Percentiles rank a stretch among this genome's conserved stretches.
Conservation (phyloP, 2,113 vertebrate genomes). For the Trematomus loennbergii region DNA sequence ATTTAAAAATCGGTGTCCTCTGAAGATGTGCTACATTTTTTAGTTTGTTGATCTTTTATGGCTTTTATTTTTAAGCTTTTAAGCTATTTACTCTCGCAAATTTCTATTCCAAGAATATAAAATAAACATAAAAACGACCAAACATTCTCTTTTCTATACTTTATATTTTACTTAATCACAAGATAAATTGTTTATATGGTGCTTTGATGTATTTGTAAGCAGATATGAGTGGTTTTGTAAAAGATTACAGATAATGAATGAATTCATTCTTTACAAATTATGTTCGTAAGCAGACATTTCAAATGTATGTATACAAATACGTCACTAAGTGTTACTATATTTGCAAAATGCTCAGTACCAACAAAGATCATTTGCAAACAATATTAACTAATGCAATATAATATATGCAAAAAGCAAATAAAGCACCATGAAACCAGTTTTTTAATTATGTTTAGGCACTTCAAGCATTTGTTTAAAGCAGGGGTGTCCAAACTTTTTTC, state of each 20-base stretch:
- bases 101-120: slow-evolving; percentile 13
- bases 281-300: no score
- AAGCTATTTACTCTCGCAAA: slow-evolving; percentile 16
- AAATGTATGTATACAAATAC: neutral
- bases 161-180: neutral
- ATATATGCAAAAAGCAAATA: neutral
- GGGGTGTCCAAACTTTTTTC: no score
- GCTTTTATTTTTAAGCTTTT: neutral
- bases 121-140: neutral
- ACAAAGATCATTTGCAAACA: neutral
- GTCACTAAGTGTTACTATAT: neutral
- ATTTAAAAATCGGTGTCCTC: no score
- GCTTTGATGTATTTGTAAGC: neutral
- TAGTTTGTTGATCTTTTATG: no score
- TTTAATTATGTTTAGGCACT: neutral
- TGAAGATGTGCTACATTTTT: no score
- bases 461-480: neutral
- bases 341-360: neutral
- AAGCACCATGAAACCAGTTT: neutral
- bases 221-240: neutral
- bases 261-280: neutral
- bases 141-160: neutral
- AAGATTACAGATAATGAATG: neutral
- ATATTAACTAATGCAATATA: neutral
- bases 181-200: neutral